Base-by-base conservation (phyloP, 2,888 invertebrate genomes). In the Agrochola lychnidis region DNA sequence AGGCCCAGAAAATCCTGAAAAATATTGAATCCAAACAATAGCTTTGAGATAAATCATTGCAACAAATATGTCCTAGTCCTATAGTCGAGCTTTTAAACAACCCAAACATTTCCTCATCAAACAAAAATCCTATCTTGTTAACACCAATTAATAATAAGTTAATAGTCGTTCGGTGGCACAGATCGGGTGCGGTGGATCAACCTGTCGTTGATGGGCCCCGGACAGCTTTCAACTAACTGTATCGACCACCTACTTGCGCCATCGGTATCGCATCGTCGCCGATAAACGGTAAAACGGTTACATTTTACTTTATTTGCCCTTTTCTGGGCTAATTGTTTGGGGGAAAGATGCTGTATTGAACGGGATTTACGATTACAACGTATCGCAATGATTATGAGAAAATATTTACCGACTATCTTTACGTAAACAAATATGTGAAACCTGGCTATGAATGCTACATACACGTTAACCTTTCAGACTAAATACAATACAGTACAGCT, bases 171-270 rank as follows among this genome's bases (percentile, higher is more conserved):
- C 76, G 61, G 82, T 87, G 90, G 83, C 88, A 86, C 88, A 89
- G 87, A 83, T 87, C 75, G 42, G 73, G 63, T 62, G 76, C 83
- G 79, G 73, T 76, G 73, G 76, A 81, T 74, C 87, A 88, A 92
- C 91, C 89, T 92, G 91, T 87, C 85, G 87, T 76, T 76, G 87
- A 89, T 88, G 89, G 88, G 88, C 68, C 75, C 80, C 86, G 85
- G 85, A 76, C 87, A 89, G 91, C 92, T 92, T 92, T 92, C 91
- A 76, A 89, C 90, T 92, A 92, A 92, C 92, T 92, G 92, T 92
- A 90, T 83, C 87, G 78, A 87, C 87, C 82, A 83, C 88, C 88
- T 89, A 90, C 91, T 89, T 90, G 82, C 69, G 74, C 70, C 84
- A 87, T 81, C 85, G 86, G 69, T 84, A 87, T 81, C 85, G 88